These are phyloP conservation scores for Tiliqua scincoides DNA, from an alignment of 2,113 vertebrate species.

Conservation along the genomic window DNA sequence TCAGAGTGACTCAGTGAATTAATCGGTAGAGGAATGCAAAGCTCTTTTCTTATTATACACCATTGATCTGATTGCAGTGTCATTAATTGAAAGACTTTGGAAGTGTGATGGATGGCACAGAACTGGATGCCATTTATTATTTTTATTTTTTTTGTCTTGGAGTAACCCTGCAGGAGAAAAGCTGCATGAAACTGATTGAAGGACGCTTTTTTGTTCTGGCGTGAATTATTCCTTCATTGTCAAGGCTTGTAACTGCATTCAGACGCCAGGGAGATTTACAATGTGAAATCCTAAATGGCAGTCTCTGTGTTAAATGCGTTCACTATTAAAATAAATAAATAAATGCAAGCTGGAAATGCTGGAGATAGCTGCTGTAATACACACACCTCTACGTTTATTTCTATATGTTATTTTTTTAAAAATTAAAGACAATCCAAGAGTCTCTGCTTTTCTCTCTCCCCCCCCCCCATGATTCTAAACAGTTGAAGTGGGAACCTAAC, in stretches of 20 bases:
- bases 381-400: slow-evolving; percentile 23
- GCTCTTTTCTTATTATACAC: slow-evolving; percentile 82
- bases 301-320: slow-evolving; percentile 68
- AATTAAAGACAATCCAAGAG: too few relatives aligned
- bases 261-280: slow-evolving; percentile 76
- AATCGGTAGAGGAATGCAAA: slow-evolving; percentile 85
- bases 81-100: slow-evolving; percentile 79
- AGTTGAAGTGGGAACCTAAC: slow-evolving; percentile 56
- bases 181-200: slow-evolving; percentile 71
- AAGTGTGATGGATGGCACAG: slow-evolving; percentile 78
- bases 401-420: slow-evolving; percentile 48
- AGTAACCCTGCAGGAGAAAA: slow-evolving; percentile 73
- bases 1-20: slow-evolving; percentile 82
- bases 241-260: slow-evolving; percentile 74
- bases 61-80: slow-evolving; percentile 84
- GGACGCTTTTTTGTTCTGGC: slow-evolving; percentile 66
- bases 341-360: slow-evolving; percentile 56
- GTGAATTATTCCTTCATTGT: slow-evolving; percentile 79
- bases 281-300: slow-evolving; percentile 71
- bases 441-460: neutral
- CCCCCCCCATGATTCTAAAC: slow-evolving; percentile 43
- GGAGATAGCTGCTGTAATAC: slow-evolving; percentile 53
- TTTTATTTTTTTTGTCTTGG: slow-evolving; percentile 67
- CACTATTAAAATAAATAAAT: slow-evolving; percentile 52
- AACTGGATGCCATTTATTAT: slow-evolving; percentile 44